Evolutionary conservation across 2,113 vertebrate species (phyloP).

Genomic region (Paedocypris sp.): DNA sequence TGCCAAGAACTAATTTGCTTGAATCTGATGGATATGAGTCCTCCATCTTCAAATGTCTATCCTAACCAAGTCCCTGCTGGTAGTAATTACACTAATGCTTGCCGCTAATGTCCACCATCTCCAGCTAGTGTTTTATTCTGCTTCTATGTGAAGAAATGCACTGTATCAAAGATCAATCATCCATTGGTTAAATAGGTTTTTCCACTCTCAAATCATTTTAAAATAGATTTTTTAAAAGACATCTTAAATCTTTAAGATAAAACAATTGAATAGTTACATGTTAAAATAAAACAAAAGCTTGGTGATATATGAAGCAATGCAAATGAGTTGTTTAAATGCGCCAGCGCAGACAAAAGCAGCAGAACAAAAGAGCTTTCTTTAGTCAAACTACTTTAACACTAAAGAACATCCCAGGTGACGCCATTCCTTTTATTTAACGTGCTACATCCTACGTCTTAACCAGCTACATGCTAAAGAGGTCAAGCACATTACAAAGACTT

Average conservation of each 20-base stretch:
- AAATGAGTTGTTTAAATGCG: constrained; percentile 47
- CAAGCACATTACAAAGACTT: not conserved
- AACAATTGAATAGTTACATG: not conserved
- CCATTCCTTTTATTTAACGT: constrained; percentile 19
- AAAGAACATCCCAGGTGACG: constrained; percentile 19
- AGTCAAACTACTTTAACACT: constrained; percentile 23
- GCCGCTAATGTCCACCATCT: not conserved
- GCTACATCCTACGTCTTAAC: not conserved
- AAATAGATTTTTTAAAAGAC: not conserved
- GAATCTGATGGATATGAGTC: not conserved
- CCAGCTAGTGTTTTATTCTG: not conserved
- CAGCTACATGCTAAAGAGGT: not conserved
- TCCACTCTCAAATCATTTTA: no score
- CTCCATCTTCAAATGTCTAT: constrained; percentile 20
- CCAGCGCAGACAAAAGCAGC: constrained; percentile 35
- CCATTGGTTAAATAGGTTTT: no score
- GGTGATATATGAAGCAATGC: constrained; percentile 22
- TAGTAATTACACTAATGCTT: constrained; percentile 3
- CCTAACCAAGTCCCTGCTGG: constrained; percentile 16
- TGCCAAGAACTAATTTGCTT: not conserved
- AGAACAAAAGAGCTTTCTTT: constrained; percentile 35
- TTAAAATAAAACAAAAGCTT: constrained; percentile 18
- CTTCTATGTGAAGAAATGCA: no score
- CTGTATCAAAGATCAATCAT: no score
- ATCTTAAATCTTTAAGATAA: not conserved